A percentile compares a stretch with the other conserved stretches of the same genome.
phyloP scores from a whole-genome alignment of 2,888 invertebrate genomes.

The Druceiella hillmani region DNA sequence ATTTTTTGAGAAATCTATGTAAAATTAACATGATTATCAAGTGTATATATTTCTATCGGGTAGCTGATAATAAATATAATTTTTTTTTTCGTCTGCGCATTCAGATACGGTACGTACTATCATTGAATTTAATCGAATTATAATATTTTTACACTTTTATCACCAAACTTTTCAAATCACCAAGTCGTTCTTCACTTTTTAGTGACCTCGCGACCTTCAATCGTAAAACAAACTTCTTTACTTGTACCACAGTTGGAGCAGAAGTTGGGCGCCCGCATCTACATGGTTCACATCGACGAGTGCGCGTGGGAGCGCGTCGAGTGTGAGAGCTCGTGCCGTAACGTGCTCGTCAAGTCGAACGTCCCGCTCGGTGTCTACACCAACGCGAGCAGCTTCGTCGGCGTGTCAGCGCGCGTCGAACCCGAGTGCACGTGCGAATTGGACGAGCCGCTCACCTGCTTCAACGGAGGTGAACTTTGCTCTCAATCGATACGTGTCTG shows the following conservation, averaged over 20 bases:
- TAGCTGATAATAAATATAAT: no score
- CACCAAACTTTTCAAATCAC: no score
- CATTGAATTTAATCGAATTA: no score
- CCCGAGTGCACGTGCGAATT: slow-evolving; percentile 69
- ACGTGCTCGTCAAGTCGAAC: slow-evolving; percentile 66
- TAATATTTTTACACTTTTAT: no score
- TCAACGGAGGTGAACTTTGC: slow-evolving; percentile 73
- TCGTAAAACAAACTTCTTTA: not conserved
- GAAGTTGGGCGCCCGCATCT: slow-evolving; percentile 65
- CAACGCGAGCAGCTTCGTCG: slow-evolving; percentile 91
- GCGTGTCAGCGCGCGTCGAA: slow-evolving; percentile 79
- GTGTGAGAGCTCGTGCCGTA: slow-evolving; percentile 74
- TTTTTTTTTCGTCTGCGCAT: no score
- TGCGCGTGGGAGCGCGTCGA: slow-evolving; percentile 72
- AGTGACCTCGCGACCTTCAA: no score
- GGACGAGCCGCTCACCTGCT: slow-evolving; percentile 53
- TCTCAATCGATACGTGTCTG: no score
- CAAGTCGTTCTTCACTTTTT: no score
- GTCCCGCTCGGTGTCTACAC: slow-evolving; percentile 82
- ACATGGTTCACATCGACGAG: slow-evolving; percentile 89
- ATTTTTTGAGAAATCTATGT: no score
- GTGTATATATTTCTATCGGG: no score
- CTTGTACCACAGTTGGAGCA: slow-evolving; percentile 54
- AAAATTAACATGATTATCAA: no score
- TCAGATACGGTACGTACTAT: no score